A percentile compares a stretch with the other conserved stretches of the same genome.
These are phyloP conservation scores for Peromyscus attwateri DNA, from an alignment of 2,797 vertebrate genomes.

Conservation along the genomic window DNA sequence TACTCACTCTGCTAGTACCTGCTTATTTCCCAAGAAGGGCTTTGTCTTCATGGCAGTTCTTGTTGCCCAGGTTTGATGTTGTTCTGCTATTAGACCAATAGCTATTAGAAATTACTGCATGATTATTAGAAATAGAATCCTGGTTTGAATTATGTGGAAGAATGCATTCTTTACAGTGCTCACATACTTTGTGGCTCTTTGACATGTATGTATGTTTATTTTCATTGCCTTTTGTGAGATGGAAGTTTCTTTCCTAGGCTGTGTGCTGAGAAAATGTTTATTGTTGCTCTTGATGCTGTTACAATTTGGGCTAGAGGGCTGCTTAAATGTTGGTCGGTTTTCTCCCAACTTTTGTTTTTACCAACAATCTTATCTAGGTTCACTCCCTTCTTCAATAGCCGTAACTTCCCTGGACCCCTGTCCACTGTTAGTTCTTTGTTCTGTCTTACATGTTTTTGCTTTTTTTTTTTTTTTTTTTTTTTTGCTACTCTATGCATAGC, in stretches of 20 bases:
- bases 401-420: not conserved
- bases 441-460: not conserved
- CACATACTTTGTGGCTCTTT: not conserved
- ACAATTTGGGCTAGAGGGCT: not conserved
- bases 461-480: not conserved
- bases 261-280: not conserved
- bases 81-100: not conserved
- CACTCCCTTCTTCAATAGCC: not conserved
- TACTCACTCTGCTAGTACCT: not conserved
- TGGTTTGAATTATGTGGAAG: constrained; percentile 27
- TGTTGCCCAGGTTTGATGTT: not conserved
- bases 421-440: not conserved
- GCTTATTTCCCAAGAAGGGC: not conserved
- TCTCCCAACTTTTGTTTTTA: not conserved
- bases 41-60: constrained; percentile 14
- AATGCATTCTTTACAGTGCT: not conserved
- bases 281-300: not conserved
- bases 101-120: not conserved
- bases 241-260: not conserved
- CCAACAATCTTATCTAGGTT: not conserved
- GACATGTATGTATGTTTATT: not conserved
- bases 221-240: not conserved
- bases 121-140: not conserved
- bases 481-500: not conserved
- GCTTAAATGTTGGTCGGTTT: not conserved